phyloP scores from a whole-genome alignment of 2,113 vertebrate genomes.

The Limnothrissa miodon region DNA sequence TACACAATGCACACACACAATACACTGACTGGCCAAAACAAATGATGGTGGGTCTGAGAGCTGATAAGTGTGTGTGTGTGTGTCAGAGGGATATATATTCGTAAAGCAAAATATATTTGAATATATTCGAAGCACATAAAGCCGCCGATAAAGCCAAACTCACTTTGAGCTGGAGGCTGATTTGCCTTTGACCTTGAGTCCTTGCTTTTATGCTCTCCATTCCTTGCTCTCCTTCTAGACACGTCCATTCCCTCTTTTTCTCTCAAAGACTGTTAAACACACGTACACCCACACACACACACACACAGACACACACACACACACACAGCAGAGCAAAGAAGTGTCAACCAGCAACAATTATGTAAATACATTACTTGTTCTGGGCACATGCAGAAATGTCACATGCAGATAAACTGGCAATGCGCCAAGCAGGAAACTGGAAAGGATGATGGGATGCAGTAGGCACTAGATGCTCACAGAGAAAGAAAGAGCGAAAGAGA shows the following conservation, averaged over 20 bases:
- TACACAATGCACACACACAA: neutral
- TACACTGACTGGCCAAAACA: neutral
- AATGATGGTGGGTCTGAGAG: neutral
- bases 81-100: neutral
- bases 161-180: conserved; percentile 16
- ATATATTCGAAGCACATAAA: neutral
- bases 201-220: neutral
- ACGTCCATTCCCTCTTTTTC: neutral
- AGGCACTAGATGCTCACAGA: no score
- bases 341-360: conserved; percentile 29
- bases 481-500: no score
- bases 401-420: conserved; percentile 42
- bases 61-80: neutral
- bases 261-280: neutral
- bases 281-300: no score
- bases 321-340: conserved; percentile 27
- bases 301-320: neutral
- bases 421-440: conserved; percentile 29
- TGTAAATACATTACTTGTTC: conserved; percentile 36
- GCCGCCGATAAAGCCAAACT: conserved; percentile 18
- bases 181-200: conserved; percentile 23
- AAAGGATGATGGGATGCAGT: neutral
- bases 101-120: no score
- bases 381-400: conserved; percentile 36
- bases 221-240: neutral